Percentiles rank a stretch among this genome's conserved stretches.
These are phyloP conservation scores for Phortica okadai DNA, from an alignment of 2,888 invertebrate genomes.

Conservation along the genomic window DNA sequence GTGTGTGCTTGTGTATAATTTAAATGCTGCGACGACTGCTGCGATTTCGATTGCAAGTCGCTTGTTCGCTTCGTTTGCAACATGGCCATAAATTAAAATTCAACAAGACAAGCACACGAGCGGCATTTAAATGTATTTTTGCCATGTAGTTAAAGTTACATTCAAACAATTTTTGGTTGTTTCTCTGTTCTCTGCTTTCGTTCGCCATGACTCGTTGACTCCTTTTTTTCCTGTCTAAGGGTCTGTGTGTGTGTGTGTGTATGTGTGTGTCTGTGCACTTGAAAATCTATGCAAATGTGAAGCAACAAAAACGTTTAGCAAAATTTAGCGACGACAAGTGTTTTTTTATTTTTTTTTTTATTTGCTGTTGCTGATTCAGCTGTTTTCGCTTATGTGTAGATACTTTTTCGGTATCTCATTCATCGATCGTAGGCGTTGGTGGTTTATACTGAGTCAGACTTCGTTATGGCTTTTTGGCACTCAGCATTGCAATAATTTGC, in stretches of 20 bases:
- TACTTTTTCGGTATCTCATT: not conserved
- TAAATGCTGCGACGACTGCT: conserved; percentile 15
- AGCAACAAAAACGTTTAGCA: not conserved
- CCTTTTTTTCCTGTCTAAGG: not conserved
- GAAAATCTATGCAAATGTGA: not conserved
- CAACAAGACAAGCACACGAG: conserved; percentile 42
- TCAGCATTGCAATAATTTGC: too few species aligned
- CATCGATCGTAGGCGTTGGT: not conserved
- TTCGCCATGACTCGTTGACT: not conserved
- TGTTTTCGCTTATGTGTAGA: not conserved
- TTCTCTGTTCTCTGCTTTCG: not conserved
- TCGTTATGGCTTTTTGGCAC: too few species aligned
- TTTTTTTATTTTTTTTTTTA: not conserved
- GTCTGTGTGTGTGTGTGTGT: not conserved
- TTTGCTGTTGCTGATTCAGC: not conserved
- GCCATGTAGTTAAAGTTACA: not conserved
- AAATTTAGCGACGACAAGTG: not conserved
- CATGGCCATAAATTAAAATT: conserved; percentile 55
- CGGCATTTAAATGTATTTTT: not conserved
- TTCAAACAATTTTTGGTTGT: not conserved
- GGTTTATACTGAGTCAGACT: too few species aligned
- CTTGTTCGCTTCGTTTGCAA: conserved; percentile 23
- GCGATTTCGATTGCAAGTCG: conserved; percentile 23
- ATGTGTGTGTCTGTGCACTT: not conserved
- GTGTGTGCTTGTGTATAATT: not conserved